Evolutionary conservation across 2,888 invertebrate species (phyloP), one percentile per base, ranked within the genome.

Genomic region (Drosophila fulvimacula): DNA sequence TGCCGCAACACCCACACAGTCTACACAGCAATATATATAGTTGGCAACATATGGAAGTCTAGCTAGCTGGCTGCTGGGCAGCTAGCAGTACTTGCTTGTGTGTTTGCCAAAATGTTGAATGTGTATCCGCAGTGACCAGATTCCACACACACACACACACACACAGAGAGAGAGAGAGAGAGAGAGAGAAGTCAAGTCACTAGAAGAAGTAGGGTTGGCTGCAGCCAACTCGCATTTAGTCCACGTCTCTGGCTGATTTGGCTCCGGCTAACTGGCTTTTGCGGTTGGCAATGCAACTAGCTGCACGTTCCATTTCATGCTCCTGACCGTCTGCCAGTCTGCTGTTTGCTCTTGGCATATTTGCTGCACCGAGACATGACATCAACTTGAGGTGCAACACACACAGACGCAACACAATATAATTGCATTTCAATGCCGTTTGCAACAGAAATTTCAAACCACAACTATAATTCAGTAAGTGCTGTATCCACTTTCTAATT

Each of bases 71-170:
- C 6, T 19, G 39, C 13, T 38, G 36, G 13, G 48, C 57, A 34
- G 34, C 19, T 38, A 49, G 17, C 9, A 7, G 27, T n/a, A n/a
- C 17, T 32, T 32, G 32, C 49, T 66, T 68, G 53, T 65, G 55
- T 65, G 73, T 68, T 84, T 86, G 83, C 84, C 87, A 82, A 78
- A 85, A 83, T 84, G 80, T 76, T 80, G 70, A 80, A 84, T 82
- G 80, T 87, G 76, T 76, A 73, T 82, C 84, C 82, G 83, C 83
- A 87, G 78, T 84, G 82, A 59, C 78, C 80, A 76, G 27, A 7
- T n/a, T n/a, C n/a, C 70, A 74, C 72, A 67, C 63, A 81, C 77
- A 73, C 64, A 69, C 46, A 30, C 30, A 30, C 30, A 24, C 24
- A 24, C 24, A 24, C 24, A 24, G 3, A 24, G 3, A n/a, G n/a